These are phyloP conservation scores for Panagrolaimus sp. DNA, from an alignment of 1,140 invertebrate species.

Conservation along the genomic window DNA sequence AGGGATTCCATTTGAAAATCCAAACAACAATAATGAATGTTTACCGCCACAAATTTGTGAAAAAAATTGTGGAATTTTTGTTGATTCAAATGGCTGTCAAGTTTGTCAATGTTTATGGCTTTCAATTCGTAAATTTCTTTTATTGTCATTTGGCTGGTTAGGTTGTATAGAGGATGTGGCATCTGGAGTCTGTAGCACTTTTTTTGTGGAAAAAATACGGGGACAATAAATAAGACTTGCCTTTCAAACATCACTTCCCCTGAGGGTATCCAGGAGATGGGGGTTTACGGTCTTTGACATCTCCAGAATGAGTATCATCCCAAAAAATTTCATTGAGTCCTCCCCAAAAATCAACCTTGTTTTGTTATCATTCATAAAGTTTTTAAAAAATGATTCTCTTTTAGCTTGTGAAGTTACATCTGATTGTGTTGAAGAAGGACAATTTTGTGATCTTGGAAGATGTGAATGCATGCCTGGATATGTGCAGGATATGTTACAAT, in stretches of 20 bases:
- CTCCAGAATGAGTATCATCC: neutral
- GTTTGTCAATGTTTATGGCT: constrained; percentile 34
- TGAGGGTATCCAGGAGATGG: too few relatives aligned
- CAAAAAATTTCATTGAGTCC: too few relatives aligned
- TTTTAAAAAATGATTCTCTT: neutral
- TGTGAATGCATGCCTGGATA: constrained; percentile 32
- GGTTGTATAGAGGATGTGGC: too few relatives aligned
- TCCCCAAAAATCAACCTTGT: too few relatives aligned
- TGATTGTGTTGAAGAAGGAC: constrained; percentile 30
- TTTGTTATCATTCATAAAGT: neutral
- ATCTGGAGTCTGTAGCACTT: too few relatives aligned
- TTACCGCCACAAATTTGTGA: constrained; percentile 26
- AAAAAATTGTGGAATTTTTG: constrained; percentile 29
- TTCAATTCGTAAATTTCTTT: constrained; percentile 22
- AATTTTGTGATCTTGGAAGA: constrained; percentile 35
- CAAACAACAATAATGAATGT: constrained; percentile 22
- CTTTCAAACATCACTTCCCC: too few relatives aligned
- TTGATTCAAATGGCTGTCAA: constrained; percentile 33
- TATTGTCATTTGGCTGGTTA: too few relatives aligned
- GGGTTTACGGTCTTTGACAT: too few relatives aligned
- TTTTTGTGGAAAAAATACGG: too few relatives aligned
- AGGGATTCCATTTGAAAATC: neutral
- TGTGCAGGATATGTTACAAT: constrained; percentile 16
- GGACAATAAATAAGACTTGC: too few relatives aligned
- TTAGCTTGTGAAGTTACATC: constrained; percentile 26